Evolutionary conservation across 2,888 invertebrate species (phyloP), one percentile per base, ranked within the genome.

Genomic region (Augochlorella aurata): DNA sequence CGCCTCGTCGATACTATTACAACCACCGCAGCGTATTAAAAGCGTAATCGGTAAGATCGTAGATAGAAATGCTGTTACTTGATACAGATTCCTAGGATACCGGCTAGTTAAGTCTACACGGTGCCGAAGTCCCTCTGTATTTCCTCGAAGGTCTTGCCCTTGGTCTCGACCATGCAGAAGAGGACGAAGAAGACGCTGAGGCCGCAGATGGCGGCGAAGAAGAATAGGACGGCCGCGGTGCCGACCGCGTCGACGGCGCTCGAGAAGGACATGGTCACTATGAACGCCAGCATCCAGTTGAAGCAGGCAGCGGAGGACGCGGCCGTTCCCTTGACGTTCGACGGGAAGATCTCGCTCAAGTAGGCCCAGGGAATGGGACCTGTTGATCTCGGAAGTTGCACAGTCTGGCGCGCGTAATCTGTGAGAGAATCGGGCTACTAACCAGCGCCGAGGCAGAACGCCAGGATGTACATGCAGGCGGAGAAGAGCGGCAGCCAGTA

Each of bases 121-220:
- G 14, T 85, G 3, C 90, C 91, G 24, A 93, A 87, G 80, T 90
- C 92, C 9, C 81, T 52, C 78, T 94, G 94, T 79, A 94, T 94
- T 85, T 94, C 91, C 67, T 89, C 91, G 71, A 94, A 85, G 2
- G 93, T 93, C 87, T 94, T 94, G 4, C 92, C 93, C 89, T 93
- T 94, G 50, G 94, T 94, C 93, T 96, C 96, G 9, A 95, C 94
- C 21, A 96, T 93, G 82, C 93, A 92, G 73, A 94, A 90, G 44
- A 93, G 85, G 2, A 95, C 94, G 90, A 95, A 95, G 45, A 94
- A 77, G 7, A 94, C 89, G 61, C 94, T 94, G 14, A 94, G 8
- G 5, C 93, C 81, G 87, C 95, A 95, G 65, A 94, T 92, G 0
- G 87, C 85, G 10, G 94, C 93, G 91, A 95, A 96, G 63, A 95